Evolutionary conservation across 2,797 vertebrate species (phyloP), one percentile per base, ranked within the genome.

Genomic region (Heliangelus exortis): DNA sequence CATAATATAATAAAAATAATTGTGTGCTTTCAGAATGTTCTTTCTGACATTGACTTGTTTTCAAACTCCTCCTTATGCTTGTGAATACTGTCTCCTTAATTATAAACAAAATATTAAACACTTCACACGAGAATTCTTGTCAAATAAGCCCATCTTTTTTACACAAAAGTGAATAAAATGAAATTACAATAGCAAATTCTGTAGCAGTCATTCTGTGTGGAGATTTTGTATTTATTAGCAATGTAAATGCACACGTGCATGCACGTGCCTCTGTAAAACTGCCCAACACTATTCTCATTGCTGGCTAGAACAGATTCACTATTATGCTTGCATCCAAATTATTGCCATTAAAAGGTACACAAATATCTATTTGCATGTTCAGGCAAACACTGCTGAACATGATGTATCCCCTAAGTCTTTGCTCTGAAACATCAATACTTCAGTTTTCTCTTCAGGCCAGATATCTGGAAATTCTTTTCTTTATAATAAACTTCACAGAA

Each of bases 401-500:
- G 41, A 82, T 7, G 7, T 6, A 80, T 83, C 81, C 61, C 68
- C 69, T 22, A 83, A 91, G 58, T 12, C 87, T 91, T 39, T 66
- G 82, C 87, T 92, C 36, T 89, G 63, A 91, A 93, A 95, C 77
- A 89, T 75, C 80, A 93, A 78, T 82, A 47, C 72, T 95, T 83
- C 43, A 19, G 63, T 53, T 63, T 82, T 78, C 82, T 72, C 74
- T 51, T 82, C 23, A 21, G 2, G 63, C 48, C 94, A 94, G 75
- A 80, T 91, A 77, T 86, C 90, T 90, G 67, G 51, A 89, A 91
- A 88, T 31, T 47, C 29, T 55, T 74, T 72, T 54, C 39, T 72
- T 91, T 93, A 47, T 67, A 91, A 96, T 58, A 45, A 58, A 67
- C 69, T 79, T 80, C 2, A 5, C 1, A 31, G 36, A 71, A 76